phyloP scores from a whole-genome alignment of 2,888 invertebrate genomes.

The Rhaphigaster nebulosa region DNA sequence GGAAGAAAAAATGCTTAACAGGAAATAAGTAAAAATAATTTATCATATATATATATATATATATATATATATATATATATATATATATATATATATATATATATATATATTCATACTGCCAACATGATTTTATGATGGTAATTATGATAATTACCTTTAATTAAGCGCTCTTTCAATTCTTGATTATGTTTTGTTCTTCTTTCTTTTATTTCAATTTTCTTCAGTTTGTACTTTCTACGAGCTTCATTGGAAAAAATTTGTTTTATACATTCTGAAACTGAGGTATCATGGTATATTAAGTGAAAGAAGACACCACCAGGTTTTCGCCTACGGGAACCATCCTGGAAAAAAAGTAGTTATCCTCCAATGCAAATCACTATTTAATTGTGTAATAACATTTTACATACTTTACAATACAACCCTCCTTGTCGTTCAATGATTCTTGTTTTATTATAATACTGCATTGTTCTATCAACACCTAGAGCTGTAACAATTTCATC shows the following conservation, averaged over 20 bases:
- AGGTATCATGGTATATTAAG: conserved; percentile 32
- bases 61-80: too few relatives aligned
- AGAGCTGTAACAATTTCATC: conserved; percentile 23
- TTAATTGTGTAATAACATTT: not conserved
- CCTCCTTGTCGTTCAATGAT: conserved; percentile 40
- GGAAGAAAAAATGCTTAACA: too few relatives aligned
- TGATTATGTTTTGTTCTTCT: conserved; percentile 22
- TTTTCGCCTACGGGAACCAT: conserved; percentile 34
- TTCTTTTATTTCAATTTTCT: conserved; percentile 48
- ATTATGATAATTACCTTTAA: conserved; percentile 14
- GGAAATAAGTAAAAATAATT: too few relatives aligned
- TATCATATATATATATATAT: too few relatives aligned
- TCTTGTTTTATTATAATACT: conserved; percentile 24
- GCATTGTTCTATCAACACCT: conserved; percentile 21
- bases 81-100: too few relatives aligned
- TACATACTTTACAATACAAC: conserved; percentile 21
- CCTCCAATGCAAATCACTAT: not conserved
- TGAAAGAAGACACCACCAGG: conserved; percentile 54
- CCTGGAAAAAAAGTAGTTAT: not conserved
- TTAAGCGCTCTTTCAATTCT: conserved; percentile 22
- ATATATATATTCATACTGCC: too few relatives aligned
- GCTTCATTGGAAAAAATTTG: conserved; percentile 47
- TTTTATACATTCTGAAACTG: conserved; percentile 30
- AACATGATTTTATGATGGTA: not conserved
- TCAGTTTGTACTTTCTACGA: conserved; percentile 36